Evolutionary conservation across 2,888 invertebrate genomes (phyloP), one percentile per base, ranked within the genome.

Genomic region (Tenthredo notha): DNA sequence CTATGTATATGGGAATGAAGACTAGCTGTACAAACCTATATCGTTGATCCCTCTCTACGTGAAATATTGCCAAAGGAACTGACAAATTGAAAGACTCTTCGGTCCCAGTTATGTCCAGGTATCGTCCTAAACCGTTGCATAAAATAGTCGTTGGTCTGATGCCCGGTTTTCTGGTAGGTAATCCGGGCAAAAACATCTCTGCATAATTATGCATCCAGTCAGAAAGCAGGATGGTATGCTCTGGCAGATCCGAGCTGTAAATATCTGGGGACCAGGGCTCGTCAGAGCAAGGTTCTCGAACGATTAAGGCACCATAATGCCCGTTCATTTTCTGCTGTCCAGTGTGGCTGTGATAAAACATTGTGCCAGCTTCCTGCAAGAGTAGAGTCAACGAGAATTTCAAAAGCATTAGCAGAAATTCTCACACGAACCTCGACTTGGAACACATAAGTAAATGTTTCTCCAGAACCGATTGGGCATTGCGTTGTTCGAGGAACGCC

Each of bases 221-320:
- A 58, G 92, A 91, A 77, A 94, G 89, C 21, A 94, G 86, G 1
- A 94, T 89, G 33, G 92, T 91, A 88, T 94, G 94, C 75, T 93
- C 93, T 2, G 93, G 92, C 40, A 94, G 90, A 87, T 94, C 94
- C 61, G 89, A 88, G 88, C 94, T 94, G 88, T 94, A 94, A 10
- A 91, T 87, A 25, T 33, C 61, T 25, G 90, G 90, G 10, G 85
- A 58, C 67, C 88, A 87, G 1, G 88, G 87, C 43, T 92, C 89
- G 29, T 89, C 88, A 58, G 89, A 88, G 29, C 84, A 84, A 3
- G 90, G 88, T 72, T 88, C 88, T 7, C 93, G 89, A 25, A 93
- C 90, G 50, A 93, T 88, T 61, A 93, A 85, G 9, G 91, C 88
- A n/a, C 93, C 93, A 70, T 91, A 91, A 37, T 92, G 87, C 6